Evolutionary conservation across 2,888 invertebrate genomes (phyloP).

Genomic region (Pharmacophagus antenor): DNA sequence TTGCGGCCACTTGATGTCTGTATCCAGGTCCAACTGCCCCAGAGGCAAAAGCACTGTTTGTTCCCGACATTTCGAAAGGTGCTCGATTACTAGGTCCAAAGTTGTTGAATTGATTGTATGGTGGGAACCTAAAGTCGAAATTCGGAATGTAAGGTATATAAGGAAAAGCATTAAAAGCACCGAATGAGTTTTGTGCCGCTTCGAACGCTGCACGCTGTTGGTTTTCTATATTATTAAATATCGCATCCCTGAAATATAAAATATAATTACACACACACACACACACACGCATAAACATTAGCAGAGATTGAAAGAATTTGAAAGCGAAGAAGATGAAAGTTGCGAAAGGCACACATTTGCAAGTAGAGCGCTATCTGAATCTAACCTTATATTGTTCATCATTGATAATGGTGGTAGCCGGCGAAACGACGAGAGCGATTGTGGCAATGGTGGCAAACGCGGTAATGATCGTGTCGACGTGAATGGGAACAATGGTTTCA

Average conservation of each 20-base stretch:
- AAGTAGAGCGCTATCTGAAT: background rate
- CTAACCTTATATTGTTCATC: conserved; percentile 14
- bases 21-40: conserved; percentile 78
- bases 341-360: background rate
- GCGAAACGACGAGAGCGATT: conserved; percentile 18
- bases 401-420: conserved; percentile 17
- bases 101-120: conserved; percentile 40
- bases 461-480: too few relatives aligned
- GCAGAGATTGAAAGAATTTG: background rate
- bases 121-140: conserved; percentile 58
- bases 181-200: conserved; percentile 68
- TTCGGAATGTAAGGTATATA: conserved; percentile 51
- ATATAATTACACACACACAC: conserved; percentile 17
- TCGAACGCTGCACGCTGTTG: conserved; percentile 57
- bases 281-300: background rate
- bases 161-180: conserved; percentile 58
- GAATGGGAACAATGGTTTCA: conserved; percentile 13
- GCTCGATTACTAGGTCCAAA: conserved; percentile 37
- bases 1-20: conserved; percentile 78
- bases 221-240: conserved; percentile 50
- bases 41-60: conserved; percentile 72
- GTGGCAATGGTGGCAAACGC: conserved; percentile 4
- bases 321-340: conserved; percentile 16
- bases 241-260: conserved; percentile 61
- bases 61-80: conserved; percentile 38